Evolutionary conservation across 2,797 vertebrate species (phyloP).

Genomic region (Hippocampus kuda): DNA sequence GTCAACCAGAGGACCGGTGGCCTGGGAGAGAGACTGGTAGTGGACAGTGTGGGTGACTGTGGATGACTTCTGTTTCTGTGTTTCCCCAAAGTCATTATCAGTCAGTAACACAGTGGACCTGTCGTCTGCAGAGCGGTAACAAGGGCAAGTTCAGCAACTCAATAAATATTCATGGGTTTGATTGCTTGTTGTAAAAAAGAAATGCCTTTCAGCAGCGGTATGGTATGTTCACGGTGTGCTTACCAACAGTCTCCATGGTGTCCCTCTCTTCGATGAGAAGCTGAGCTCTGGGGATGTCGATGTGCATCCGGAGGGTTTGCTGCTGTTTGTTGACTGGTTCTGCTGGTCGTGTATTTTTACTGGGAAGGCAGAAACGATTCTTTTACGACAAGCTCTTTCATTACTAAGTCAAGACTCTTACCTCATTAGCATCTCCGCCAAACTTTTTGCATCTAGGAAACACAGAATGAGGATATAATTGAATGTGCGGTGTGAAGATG

Average conservation of each 20-base stretch:
- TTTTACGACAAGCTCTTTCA: not conserved
- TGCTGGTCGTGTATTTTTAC: constrained; percentile 94
- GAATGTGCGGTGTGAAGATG: not conserved
- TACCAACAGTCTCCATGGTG: constrained; percentile 97
- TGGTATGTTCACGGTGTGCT: constrained; percentile 16
- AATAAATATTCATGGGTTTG: not conserved
- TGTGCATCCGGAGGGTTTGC: constrained; percentile 95
- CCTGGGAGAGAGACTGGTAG: constrained; percentile 93
- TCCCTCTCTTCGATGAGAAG: constrained; percentile 95
- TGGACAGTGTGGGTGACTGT: constrained; percentile 96
- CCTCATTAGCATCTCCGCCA: constrained; percentile 99
- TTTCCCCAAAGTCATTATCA: constrained; percentile 93
- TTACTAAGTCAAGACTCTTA: constrained; percentile 49
- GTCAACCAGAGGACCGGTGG: constrained; percentile 90
- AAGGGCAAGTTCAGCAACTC: not conserved
- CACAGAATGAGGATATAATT: constrained; percentile 50
- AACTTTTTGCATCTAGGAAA: constrained; percentile 90
- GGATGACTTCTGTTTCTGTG: constrained; percentile 92
- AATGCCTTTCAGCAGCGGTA: not conserved
- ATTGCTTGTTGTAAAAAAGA: no score
- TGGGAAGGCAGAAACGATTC: constrained; percentile 42
- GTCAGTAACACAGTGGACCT: constrained; percentile 94
- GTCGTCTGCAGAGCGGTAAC: constrained; percentile 70
- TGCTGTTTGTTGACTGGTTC: constrained; percentile 95
- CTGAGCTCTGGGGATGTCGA: constrained; percentile 93